Conservation (phyloP, 2,113 vertebrate genomes). For the Eonycteris spelaea region DNA sequence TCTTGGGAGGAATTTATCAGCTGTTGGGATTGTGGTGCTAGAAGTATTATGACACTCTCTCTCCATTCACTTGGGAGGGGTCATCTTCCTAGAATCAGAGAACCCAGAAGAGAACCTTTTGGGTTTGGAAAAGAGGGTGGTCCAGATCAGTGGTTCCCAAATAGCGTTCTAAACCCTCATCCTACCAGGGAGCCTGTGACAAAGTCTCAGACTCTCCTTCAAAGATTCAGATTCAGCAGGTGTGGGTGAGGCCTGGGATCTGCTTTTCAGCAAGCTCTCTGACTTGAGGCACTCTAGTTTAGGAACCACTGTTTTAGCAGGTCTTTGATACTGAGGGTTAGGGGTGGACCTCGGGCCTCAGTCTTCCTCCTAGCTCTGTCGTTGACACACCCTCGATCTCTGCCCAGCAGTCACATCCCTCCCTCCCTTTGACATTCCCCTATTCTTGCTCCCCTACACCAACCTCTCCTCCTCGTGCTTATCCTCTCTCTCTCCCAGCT, state of each 20-base stretch:
- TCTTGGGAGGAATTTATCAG: not conserved
- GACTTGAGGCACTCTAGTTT: not conserved
- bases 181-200: not conserved
- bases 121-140: not conserved
- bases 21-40: not conserved
- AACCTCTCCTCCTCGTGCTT: no score
- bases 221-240: not conserved
- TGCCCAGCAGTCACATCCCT: not conserved
- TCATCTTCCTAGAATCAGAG: not conserved
- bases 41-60: not conserved
- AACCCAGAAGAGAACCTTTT: not conserved
- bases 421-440: not conserved
- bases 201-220: not conserved
- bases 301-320: not conserved
- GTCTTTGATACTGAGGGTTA: not conserved
- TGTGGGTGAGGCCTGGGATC: not conserved
- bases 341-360: not conserved
- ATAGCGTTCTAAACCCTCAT: not conserved
- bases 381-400: not conserved
- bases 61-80: not conserved
- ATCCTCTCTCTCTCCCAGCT: not conserved
- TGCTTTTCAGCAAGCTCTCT: not conserved
- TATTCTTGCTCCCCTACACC: not conserved
- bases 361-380: not conserved
- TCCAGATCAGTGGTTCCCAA: not conserved